These are phyloP conservation scores for Cerceris rybyensis DNA, from an alignment of 2,888 invertebrate species.

Conservation along the genomic window DNA sequence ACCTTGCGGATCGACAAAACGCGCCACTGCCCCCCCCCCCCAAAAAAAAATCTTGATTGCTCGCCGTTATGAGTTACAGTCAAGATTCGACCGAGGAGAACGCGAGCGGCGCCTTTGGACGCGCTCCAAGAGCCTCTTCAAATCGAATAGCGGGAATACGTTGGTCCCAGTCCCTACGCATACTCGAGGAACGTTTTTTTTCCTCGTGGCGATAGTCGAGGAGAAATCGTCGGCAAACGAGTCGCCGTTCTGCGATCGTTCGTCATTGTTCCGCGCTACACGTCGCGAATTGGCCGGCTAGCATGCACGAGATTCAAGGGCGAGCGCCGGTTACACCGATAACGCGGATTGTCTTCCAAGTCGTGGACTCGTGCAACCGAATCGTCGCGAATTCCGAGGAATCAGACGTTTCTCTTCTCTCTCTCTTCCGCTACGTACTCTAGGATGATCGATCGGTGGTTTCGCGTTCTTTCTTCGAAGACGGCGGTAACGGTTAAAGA, in stretches of 20 bases:
- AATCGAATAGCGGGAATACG: conserved; percentile 65
- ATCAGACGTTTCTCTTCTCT: conserved; percentile 23
- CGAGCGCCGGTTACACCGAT: no score
- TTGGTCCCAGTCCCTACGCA: conserved; percentile 32
- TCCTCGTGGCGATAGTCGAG: neutral
- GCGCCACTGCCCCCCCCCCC: neutral
- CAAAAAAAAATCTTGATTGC: conserved; percentile 54
- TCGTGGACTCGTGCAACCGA: no score
- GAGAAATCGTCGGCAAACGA: neutral
- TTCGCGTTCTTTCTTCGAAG: conserved; percentile 29
- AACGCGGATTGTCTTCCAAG: neutral
- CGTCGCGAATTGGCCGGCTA: no score
- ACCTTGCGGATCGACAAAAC: neutral
- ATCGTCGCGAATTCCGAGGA: conserved; percentile 37
- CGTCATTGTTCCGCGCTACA: no score
- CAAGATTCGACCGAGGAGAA: conserved; percentile 51
- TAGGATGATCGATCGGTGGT: conserved; percentile 34
- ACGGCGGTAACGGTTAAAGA: no score
- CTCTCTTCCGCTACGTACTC: neutral
- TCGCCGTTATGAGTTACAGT: conserved; percentile 57
- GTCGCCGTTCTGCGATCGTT: neutral
- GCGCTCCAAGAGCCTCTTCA: conserved; percentile 64
- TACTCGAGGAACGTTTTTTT: conserved; percentile 5
- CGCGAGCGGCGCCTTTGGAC: conserved; percentile 64
- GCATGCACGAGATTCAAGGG: no score